Percentiles rank a stretch among this genome's conserved stretches.
Conservation (phyloP, 2,113 vertebrate species). For the Galemys pyrenaicus region DNA sequence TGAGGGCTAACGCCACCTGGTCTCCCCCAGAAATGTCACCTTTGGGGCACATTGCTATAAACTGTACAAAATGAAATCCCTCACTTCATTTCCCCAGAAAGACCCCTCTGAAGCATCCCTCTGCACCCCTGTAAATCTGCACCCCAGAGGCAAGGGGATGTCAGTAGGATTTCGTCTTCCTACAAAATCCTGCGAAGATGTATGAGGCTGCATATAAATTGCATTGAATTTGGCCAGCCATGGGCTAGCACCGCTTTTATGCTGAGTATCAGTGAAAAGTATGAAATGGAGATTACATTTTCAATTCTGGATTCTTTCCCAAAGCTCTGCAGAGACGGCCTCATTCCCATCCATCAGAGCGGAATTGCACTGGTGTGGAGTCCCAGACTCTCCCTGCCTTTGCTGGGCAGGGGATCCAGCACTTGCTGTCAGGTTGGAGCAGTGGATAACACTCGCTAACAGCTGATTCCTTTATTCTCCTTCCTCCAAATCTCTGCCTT, state of each 20-base stretch:
- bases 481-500: neutral
- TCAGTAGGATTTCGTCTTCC: conserved; percentile 79
- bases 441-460: neutral
- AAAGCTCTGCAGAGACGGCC: conserved; percentile 80
- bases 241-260: conserved; percentile 80
- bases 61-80: conserved; percentile 58
- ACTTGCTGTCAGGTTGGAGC: neutral
- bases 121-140: conserved; percentile 6
- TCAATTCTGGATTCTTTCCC: conserved; percentile 82
- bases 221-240: conserved; percentile 64
- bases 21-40: conserved; percentile 45
- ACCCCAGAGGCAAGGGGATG: conserved; percentile 70
- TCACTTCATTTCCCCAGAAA: conserved; percentile 62
- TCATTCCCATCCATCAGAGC: conserved; percentile 78
- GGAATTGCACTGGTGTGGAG: conserved; percentile 63
- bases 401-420: neutral
- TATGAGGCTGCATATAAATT: conserved; percentile 81
- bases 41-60: conserved; percentile 11
- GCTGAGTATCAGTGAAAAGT: conserved; percentile 84
- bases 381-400: conserved; percentile 42
- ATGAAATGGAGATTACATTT: conserved; percentile 85
- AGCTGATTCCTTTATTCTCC: neutral
- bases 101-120: neutral
- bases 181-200: conserved; percentile 79
- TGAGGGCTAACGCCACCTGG: neutral